Base-by-base conservation (phyloP, 2,797 vertebrate genomes). In the Lagodon rhomboides region DNA sequence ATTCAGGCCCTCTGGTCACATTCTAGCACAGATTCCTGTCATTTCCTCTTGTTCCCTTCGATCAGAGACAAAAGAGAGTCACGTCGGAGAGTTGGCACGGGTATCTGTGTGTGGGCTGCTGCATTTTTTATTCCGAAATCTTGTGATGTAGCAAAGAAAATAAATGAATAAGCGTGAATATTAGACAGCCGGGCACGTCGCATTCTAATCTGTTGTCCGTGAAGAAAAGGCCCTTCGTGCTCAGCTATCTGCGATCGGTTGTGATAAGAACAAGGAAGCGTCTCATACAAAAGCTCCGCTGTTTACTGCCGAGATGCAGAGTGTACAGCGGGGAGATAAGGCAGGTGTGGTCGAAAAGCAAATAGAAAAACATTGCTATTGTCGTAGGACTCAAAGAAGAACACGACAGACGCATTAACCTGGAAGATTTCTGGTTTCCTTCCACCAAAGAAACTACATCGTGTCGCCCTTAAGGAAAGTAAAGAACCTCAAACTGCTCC, bases 301-400 rank as follows among this genome's bases (percentile, higher is more conserved):
- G 61, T 74, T 83, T 69, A 59, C 65, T 58, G 18, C 18, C 54
- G 72, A 4, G 9, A 27, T 65, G 50, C 22, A 22, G 18, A 27
- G 25, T 68, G 43, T 43, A 30, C 62, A 18, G 38, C 56, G 43
- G 41, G 25, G 49, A 80, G 73, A 67, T 69, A 61, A 59, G 56
- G 38, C 4, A 49, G 80, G 74, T 73, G 75, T 66, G 63, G 73
- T 71, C 23, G 23, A 46, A n/a, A n/a, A 65, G 38, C 22, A 43
- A 63, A 64, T 25, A 23, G 34, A 34, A 34, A 73, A 68, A n/a
- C 15, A 22, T 22, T 68, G 53, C 64, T n/a, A 0, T 0, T 56
- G 34, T 43, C 16, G 56, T n/a, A 20, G 13, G 7, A 10, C 12
- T 53, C 20, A 30, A 38, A 54, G 11, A n/a, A 23, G 15, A 46